Evolutionary conservation across 2,113 vertebrate genomes (phyloP).

Genomic region (Tetraodon nigroviridis): DNA sequence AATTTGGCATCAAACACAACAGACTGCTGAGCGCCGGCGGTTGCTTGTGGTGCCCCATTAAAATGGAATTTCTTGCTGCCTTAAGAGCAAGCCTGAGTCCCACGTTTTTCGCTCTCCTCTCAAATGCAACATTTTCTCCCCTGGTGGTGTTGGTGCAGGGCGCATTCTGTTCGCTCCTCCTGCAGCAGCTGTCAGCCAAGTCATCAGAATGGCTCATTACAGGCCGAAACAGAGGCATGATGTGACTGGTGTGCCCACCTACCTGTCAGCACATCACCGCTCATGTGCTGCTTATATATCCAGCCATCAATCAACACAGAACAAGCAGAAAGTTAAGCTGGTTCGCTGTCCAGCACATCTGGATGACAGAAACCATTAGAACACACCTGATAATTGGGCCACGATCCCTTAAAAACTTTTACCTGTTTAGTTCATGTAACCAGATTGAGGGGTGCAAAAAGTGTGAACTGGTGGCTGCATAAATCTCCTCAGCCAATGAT

Average conservation of each 20-base stretch:
- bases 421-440: constrained; percentile 30
- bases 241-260: constrained; percentile 32
- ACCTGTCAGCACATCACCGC: constrained; percentile 29
- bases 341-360: neutral
- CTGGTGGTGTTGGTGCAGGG: constrained; percentile 21
- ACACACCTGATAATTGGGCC: constrained; percentile 2
- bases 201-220: constrained; percentile 56
- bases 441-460: constrained; percentile 42
- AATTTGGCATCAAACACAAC: constrained; percentile 76
- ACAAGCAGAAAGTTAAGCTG: no score
- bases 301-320: no score
- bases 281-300: no score
- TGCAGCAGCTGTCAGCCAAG: constrained; percentile 55
- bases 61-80: constrained; percentile 67
- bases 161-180: constrained; percentile 5
- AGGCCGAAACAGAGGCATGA: constrained; percentile 36
- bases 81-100: constrained; percentile 63
- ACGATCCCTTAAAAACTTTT: constrained; percentile 8
- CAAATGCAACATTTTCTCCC: constrained; percentile 9
- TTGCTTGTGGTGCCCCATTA: constrained; percentile 70
- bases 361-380: constrained; percentile 10
- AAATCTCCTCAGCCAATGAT: constrained; percentile 63
- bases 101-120: constrained; percentile 37
- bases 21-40: constrained; percentile 70
- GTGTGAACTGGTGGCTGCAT: constrained; percentile 49